These are phyloP conservation scores for Myrmophylax atrothorax DNA, from an alignment of 2,113 vertebrate species.

Conservation along the genomic window DNA sequence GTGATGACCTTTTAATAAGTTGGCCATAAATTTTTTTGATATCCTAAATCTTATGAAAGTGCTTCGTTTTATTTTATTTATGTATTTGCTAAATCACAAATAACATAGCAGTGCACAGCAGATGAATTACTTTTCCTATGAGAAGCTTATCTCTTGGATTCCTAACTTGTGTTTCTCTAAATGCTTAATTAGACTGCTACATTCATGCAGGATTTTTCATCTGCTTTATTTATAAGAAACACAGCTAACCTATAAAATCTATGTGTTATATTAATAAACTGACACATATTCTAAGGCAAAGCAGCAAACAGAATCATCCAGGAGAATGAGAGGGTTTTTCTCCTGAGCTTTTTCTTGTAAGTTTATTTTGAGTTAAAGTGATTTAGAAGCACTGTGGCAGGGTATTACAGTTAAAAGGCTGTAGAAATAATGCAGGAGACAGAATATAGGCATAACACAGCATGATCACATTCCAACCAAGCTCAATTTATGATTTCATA, in stretches of 20 bases:
- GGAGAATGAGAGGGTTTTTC: neutral
- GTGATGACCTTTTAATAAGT: neutral
- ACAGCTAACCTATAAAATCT: neutral
- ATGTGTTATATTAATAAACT: neutral
- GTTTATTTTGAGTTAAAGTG: conserved; percentile 47
- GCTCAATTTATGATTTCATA: conserved; percentile 20
- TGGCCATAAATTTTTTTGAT: neutral
- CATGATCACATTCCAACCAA: conserved; percentile 5
- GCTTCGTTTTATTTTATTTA: neutral
- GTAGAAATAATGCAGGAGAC: conserved; percentile 3
- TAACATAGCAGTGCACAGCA: neutral
- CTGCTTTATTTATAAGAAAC: neutral
- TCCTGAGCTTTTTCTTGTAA: neutral
- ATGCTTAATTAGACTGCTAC: neutral
- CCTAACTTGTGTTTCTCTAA: neutral
- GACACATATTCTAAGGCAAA: neutral
- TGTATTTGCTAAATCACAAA: neutral
- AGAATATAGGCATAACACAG: conserved; percentile 11
- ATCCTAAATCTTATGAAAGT: neutral
- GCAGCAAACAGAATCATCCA: neutral
- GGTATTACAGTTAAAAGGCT: conserved; percentile 18
- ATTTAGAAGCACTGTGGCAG: conserved; percentile 20
- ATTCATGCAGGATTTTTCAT: neutral
- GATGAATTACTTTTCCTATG: neutral
- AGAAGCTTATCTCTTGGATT: neutral